These are phyloP conservation scores for Sibirionetta formosa DNA, from an alignment of 2,797 vertebrate genomes.

Conservation along the genomic window DNA sequence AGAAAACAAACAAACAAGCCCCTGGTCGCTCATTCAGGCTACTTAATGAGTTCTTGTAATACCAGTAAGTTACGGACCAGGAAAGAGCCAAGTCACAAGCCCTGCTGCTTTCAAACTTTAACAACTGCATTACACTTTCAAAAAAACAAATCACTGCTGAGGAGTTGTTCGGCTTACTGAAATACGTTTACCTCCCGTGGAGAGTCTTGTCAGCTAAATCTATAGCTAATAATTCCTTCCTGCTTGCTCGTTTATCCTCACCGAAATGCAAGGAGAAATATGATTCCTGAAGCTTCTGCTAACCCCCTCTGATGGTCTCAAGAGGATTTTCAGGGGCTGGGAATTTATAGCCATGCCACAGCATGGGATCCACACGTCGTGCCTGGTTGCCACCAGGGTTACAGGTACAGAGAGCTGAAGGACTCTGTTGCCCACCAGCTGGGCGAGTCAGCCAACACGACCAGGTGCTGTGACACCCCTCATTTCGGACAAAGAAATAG, in stretches of 20 bases:
- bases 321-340: background rate
- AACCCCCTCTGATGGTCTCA: background rate
- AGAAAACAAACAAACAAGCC: slow-evolving; percentile 64
- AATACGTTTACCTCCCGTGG: background rate
- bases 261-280: slow-evolving; percentile 3
- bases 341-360: fast-evolving
- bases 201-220: slow-evolving; percentile 42
- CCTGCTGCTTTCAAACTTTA: slow-evolving; percentile 3
- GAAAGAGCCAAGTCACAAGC: background rate
- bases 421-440: background rate
- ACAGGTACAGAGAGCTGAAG: background rate
- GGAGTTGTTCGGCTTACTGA: background rate
- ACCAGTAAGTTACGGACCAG: background rate
- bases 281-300: background rate
- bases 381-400: background rate
- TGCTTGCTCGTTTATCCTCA: slow-evolving; percentile 30
- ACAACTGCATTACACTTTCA: background rate
- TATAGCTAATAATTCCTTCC: slow-evolving; percentile 51
- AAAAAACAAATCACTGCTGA: background rate
- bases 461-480: fast-evolving
- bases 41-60: slow-evolving; percentile 43
- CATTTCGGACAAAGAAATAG: background rate
- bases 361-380: fast-evolving
- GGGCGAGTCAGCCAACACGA: fast-evolving
- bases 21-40: background rate